A percentile compares a stretch with the other conserved stretches of the same genome.
Evolutionary conservation across 2,113 vertebrate species (phyloP).

Genomic region (Anseranas semipalmata): DNA sequence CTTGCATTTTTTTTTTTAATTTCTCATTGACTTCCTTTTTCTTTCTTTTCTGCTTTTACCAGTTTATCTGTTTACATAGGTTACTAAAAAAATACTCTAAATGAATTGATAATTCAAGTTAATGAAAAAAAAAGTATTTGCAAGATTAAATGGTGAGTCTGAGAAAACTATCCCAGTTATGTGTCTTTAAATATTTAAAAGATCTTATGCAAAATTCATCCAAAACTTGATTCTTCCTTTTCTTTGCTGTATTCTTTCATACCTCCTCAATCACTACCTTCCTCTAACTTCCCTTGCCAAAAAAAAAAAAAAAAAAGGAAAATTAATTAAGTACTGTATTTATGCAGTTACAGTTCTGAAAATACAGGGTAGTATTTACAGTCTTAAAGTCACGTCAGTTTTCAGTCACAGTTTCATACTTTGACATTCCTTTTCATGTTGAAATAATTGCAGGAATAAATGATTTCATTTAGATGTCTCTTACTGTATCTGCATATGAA

Average conservation of each 20-base stretch:
- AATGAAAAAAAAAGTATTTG: background rate
- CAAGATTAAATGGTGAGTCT: background rate
- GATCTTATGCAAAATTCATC: background rate
- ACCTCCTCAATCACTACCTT: background rate
- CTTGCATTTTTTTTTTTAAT: accelerated
- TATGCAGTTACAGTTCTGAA: background rate
- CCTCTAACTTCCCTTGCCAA: background rate
- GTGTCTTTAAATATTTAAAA: conserved; percentile 19
- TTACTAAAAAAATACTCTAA: background rate
- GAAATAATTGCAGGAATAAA: conserved; percentile 27
- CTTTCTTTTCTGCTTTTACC: background rate
- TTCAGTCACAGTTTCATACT: conserved; percentile 1
- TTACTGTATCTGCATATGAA: conserved; percentile 17
- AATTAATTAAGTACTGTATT: background rate
- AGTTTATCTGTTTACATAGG: background rate
- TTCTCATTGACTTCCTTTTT: background rate
- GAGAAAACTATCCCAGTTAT: background rate
- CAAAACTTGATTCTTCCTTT: background rate
- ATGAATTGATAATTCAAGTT: background rate
- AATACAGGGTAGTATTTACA: conserved; percentile 4
- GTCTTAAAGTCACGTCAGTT: conserved; percentile 9
- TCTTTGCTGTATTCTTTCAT: background rate
- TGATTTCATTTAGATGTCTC: conserved; percentile 25
- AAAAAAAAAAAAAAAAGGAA: background rate
- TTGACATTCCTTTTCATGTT: conserved; percentile 23